A percentile compares a stretch with the other conserved stretches of the same genome.
phyloP scores from a whole-genome alignment of 2,888 invertebrate genomes.

The Branchipolynoe longqiensis region DNA sequence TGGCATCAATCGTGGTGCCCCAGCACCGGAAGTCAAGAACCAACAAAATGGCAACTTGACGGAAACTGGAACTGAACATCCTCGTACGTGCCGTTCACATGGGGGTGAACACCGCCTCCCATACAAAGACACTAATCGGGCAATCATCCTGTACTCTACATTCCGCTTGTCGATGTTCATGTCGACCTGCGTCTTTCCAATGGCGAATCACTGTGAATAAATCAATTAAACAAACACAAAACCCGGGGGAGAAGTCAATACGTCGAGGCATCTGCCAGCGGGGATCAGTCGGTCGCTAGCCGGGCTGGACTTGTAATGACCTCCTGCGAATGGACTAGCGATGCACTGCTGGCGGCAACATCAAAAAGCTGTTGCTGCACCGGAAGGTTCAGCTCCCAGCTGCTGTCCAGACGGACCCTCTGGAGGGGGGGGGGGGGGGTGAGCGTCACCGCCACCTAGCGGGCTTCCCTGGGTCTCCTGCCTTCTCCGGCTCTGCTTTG shows the following conservation, averaged over 20 bases:
- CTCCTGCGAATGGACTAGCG: conserved; percentile 15
- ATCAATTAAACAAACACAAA: too few relatives aligned
- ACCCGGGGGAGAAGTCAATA: conserved; percentile 49
- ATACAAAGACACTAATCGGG: too few relatives aligned
- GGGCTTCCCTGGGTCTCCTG: too few relatives aligned
- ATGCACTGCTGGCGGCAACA: conserved; percentile 18
- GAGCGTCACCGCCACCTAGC: too few relatives aligned
- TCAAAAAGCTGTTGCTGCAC: conserved; percentile 13
- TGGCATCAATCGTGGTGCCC: too few relatives aligned
- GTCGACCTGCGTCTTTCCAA: conserved; percentile 4
- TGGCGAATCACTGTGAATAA: conserved; percentile 46
- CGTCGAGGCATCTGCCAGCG: conserved; percentile 47
- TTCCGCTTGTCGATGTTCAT: conserved; percentile 34
- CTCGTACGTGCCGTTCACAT: neutral
- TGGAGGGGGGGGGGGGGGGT: too few relatives aligned
- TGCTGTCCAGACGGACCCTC: neutral
- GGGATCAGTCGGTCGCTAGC: conserved; percentile 4
- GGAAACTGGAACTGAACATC: neutral
- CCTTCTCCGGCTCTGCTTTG: too few relatives aligned
- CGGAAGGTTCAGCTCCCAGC: neutral
- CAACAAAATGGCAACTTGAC: conserved; percentile 31
- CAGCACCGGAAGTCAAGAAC: conserved; percentile 6
- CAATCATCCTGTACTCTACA: too few relatives aligned
- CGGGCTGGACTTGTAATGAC: conserved; percentile 27
- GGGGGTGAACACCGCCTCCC: too few relatives aligned